Conservation (phyloP, 2,113 vertebrate genomes). For the Antigone vipio region DNA sequence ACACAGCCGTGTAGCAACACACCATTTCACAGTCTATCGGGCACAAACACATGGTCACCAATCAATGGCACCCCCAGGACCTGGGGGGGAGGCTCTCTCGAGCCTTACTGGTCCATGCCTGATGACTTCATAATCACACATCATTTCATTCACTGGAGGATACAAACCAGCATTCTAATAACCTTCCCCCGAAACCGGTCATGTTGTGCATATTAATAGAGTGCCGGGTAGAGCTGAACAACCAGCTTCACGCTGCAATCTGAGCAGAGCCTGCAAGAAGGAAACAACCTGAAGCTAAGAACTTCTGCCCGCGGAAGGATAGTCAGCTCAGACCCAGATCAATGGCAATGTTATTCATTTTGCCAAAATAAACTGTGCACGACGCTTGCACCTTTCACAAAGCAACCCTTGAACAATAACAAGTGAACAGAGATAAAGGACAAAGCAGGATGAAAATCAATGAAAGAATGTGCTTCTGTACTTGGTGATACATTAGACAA, state of each 20-base stretch:
- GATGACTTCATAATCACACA: constrained; percentile 99
- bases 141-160: constrained; percentile 94
- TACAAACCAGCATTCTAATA: constrained; percentile 93
- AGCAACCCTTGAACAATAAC: constrained; percentile 76
- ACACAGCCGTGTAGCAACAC: constrained; percentile 99
- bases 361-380: constrained; percentile 76
- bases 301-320: constrained; percentile 67
- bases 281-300: constrained; percentile 70
- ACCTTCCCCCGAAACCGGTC: constrained; percentile 82
- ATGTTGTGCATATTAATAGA: constrained; percentile 87
- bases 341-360: constrained; percentile 62
- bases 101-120: constrained; percentile 95
- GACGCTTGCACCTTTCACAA: constrained; percentile 66
- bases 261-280: constrained; percentile 46
- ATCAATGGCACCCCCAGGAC: constrained; percentile 99
- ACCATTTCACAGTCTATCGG: constrained; percentile 99
- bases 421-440: constrained; percentile 73
- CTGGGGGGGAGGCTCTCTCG: constrained; percentile 85
- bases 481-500: neutral
- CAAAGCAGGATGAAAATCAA: constrained; percentile 51
- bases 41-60: constrained; percentile 99
- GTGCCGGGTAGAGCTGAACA: constrained; percentile 64
- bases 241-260: constrained; percentile 60
- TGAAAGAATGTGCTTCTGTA: neutral
- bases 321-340: constrained; percentile 65